phyloP scores from a whole-genome alignment of 1,140 invertebrate species.

The Brachionus paranguensis region DNA sequence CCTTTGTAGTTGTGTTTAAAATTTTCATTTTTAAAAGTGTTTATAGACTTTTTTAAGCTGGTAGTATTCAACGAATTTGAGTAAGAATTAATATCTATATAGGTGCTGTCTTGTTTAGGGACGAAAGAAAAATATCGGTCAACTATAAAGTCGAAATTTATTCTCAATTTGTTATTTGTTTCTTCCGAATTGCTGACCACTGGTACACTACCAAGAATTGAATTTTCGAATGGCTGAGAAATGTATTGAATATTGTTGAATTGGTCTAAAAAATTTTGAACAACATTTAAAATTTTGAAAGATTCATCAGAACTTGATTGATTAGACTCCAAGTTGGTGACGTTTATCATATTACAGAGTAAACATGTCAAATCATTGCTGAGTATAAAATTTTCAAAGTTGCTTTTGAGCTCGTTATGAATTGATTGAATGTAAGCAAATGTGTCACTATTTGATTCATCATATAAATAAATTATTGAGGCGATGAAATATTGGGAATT shows the following conservation, averaged over 20 bases:
- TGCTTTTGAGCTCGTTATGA: slow-evolving; percentile 15
- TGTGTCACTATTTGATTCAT: slow-evolving; percentile 23
- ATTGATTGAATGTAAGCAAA: slow-evolving; percentile 37
- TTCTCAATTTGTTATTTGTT: not conserved
- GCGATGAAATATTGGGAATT: not conserved
- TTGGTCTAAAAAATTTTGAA: slow-evolving; percentile 9
- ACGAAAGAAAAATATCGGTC: slow-evolving; percentile 9
- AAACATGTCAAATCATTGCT: not conserved
- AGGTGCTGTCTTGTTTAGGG: not conserved
- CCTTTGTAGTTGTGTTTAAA: slow-evolving; percentile 32
- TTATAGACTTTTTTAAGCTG: not conserved
- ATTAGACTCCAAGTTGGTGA: not conserved
- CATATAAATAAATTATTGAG: slow-evolving; percentile 20
- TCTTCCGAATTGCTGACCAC: not conserved
- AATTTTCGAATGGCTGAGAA: not conserved
- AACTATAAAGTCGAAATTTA: slow-evolving; percentile 15
- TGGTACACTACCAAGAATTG: not conserved
- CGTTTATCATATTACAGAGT: slow-evolving; percentile 37
- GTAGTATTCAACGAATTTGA: not conserved
- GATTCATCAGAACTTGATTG: not conserved
- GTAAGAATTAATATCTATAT: not conserved
- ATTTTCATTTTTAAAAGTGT: not conserved
- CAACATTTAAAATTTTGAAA: not conserved
- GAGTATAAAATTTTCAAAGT: not conserved
- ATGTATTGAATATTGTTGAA: slow-evolving; percentile 16